Conservation (phyloP, 2,113 vertebrate genomes). For the Ictalurus punctatus region DNA sequence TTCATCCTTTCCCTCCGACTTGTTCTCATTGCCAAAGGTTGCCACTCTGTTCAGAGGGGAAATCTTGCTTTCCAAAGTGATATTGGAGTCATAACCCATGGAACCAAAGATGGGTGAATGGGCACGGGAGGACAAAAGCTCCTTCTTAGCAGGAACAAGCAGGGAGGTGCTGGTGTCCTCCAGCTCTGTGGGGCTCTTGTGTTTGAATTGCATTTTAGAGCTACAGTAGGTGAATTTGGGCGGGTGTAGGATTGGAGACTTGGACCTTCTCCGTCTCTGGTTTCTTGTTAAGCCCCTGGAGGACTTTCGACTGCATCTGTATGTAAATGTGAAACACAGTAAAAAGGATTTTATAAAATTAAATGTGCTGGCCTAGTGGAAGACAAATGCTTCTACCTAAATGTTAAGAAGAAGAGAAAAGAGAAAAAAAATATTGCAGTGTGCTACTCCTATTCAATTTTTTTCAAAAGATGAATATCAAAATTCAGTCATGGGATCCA, state of each 20-base stretch:
- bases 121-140: constrained; percentile 60
- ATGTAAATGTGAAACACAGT: not conserved
- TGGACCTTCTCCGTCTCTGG: constrained; percentile 87
- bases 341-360: not conserved
- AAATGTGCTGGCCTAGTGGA: not conserved
- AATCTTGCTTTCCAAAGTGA: constrained; percentile 53
- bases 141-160: constrained; percentile 66
- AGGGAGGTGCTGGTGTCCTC: constrained; percentile 61
- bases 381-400: not conserved
- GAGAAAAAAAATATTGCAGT: no score
- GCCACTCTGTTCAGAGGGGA: constrained; percentile 46
- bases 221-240: constrained; percentile 94
- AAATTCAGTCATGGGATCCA: not conserved
- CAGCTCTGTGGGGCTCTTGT: constrained; percentile 74
- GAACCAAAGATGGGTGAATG: constrained; percentile 65
- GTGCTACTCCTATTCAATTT: not conserved
- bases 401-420: not conserved
- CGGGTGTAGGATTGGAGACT: constrained; percentile 94
- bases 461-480: not conserved
- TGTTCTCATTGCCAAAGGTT: constrained; percentile 42
- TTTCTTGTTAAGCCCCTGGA: constrained; percentile 80
- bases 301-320: constrained; percentile 85
- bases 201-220: constrained; percentile 74
- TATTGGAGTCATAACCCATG: constrained; percentile 59
- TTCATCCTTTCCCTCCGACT: constrained; percentile 33